These are phyloP conservation scores for Polyodon spathula DNA, from an alignment of 2,113 vertebrate species.

Conservation along the genomic window DNA sequence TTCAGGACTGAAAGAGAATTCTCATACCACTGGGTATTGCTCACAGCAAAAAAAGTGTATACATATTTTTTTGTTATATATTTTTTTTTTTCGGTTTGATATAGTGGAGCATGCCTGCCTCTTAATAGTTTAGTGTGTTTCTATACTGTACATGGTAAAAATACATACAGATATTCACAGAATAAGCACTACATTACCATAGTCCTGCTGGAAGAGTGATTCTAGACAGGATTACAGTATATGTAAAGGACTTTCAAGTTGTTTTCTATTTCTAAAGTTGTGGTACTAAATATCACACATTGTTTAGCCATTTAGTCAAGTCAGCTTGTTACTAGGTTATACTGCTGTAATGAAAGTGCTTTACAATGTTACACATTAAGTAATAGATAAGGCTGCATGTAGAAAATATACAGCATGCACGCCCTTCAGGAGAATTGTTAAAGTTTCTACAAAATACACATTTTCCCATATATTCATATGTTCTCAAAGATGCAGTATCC, in stretches of 20 bases:
- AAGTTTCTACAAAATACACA: conserved; percentile 59
- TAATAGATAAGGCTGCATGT: conserved; percentile 59
- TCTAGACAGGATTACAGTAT: conserved; percentile 83
- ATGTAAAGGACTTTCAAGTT: conserved; percentile 75
- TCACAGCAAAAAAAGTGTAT: conserved; percentile 60
- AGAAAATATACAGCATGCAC: conserved; percentile 60
- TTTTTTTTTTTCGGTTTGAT: conserved; percentile 56
- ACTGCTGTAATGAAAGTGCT: conserved; percentile 46
- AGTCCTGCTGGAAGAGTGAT: conserved; percentile 74
- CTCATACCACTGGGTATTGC: conserved; percentile 87
- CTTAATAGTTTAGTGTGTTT: conserved; percentile 58
- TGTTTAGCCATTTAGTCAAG: conserved; percentile 41
- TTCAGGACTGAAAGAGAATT: conserved; percentile 79
- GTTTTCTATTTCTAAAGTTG: conserved; percentile 64
- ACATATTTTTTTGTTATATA: conserved; percentile 32
- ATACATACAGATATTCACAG: conserved; percentile 82
- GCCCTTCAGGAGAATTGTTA: conserved; percentile 50
- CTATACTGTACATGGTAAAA: conserved; percentile 79
- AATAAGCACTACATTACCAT: conserved; percentile 83
- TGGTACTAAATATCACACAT: conserved; percentile 59
- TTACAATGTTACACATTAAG: conserved; percentile 56
- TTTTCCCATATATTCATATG: conserved; percentile 48
- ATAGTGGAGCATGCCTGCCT: conserved; percentile 77
- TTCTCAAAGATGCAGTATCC: conserved; percentile 50
- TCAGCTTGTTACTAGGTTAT: conserved; percentile 41